Evolutionary conservation across 2,888 invertebrate genomes (phyloP).

Genomic region (Tachina fera): DNA sequence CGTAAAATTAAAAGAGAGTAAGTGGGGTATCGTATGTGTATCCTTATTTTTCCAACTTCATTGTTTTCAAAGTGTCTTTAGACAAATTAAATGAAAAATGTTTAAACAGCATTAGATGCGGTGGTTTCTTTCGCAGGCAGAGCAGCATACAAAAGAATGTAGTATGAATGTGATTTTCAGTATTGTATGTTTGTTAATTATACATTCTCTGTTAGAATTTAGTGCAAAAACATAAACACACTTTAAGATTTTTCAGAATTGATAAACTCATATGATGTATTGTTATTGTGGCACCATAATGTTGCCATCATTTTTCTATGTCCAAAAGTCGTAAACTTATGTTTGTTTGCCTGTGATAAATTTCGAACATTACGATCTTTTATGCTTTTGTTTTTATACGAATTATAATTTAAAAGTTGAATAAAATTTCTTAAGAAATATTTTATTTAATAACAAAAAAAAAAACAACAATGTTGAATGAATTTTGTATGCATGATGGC

Average conservation of each 20-base stretch:
- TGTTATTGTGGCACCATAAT: slow-evolving; percentile 70
- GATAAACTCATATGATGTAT: slow-evolving; percentile 70
- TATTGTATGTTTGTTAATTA: slow-evolving; percentile 32
- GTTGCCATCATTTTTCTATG: slow-evolving; percentile 70
- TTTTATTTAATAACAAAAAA: slow-evolving; percentile 15
- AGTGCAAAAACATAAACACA: slow-evolving; percentile 60
- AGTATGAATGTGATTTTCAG: no score
- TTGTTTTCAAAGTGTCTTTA: slow-evolving; percentile 61
- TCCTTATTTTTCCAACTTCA: slow-evolving; percentile 35
- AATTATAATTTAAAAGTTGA: slow-evolving; percentile 42
- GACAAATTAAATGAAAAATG: slow-evolving; percentile 71
- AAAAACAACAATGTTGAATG: slow-evolving; percentile 34
- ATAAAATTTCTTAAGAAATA: slow-evolving; percentile 47
- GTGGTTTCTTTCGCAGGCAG: background rate
- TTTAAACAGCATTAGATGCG: slow-evolving; percentile 62
- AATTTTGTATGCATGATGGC: background rate
- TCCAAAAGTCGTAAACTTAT: slow-evolving; percentile 63
- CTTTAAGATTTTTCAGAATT: slow-evolving; percentile 67
- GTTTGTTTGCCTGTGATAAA: slow-evolving; percentile 55
- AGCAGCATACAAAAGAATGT: background rate
- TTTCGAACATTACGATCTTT: slow-evolving; percentile 44
- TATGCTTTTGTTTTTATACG: slow-evolving; percentile 21
- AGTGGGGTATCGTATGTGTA: slow-evolving; percentile 2
- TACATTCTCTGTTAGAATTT: slow-evolving; percentile 66
- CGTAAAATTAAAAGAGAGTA: background rate